Base-by-base conservation (phyloP, 2,888 invertebrate species). In the Pandemis heparana region DNA sequence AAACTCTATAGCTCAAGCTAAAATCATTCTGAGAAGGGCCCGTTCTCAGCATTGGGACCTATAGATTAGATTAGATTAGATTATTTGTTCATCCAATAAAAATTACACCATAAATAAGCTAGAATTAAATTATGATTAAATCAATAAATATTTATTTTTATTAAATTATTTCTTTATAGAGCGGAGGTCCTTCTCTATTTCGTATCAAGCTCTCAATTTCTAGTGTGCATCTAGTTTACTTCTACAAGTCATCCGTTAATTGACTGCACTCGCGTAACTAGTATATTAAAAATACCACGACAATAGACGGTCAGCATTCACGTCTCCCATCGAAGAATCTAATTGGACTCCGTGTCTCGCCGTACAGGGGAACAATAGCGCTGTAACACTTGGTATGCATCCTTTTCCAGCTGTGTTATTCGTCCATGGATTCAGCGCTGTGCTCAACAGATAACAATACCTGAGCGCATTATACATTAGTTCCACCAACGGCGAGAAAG, bases 281-380 rank as follows among this genome's bases (percentile, higher is more conserved):
- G 32, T 69, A 60, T 69, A 74, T 64, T 69, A 69, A 64, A 77
- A 71, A 76, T 75, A 71, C 75, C 71, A 70, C 46, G 68, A 70
- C 74, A 72, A 75, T 72, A 68, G 71, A 75, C 56, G 62, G 51
- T 46, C 48, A 48, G 77, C 72, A 71, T 77, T 75, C 77, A 59
- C 72, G 70, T 63, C 64, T 65, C 74, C 76, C 39, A 63, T 64
- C 59, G 56, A 59, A 76, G 69, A 76, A 78, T 72, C 72, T 77
- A 77, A 77, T 77, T 76, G 73, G 75, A 76, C 65, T 23, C 43
- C 43, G 61, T 67, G 62, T 51, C 53, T 14, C 41, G 46, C 23
- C 61, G 38, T 46, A 46, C 41, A 39, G 56, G 43, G 39, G 62
- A 68, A 72, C 71, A 66, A 71, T 67, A 16, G 51, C 14, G 23